A percentile compares a stretch with the other conserved stretches of the same genome.
Conservation (phyloP, 2,113 vertebrate species). For the Amia ocellicauda region DNA sequence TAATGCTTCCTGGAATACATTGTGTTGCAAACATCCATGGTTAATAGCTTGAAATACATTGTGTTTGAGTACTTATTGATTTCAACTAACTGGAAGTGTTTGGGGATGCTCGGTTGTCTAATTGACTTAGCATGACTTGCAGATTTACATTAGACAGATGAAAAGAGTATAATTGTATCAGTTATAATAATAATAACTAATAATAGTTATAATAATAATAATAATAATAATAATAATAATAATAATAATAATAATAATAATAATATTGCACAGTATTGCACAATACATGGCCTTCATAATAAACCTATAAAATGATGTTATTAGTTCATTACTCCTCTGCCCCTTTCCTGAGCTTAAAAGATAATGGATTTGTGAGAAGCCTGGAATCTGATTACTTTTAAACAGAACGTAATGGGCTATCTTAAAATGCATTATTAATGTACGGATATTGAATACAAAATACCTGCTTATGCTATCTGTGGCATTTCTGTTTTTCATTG, state of each 20-base stretch:
- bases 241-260: slow-evolving; percentile 1
- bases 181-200: no score
- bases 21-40: slow-evolving; percentile 9
- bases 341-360: slow-evolving; percentile 36
- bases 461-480: slow-evolving; percentile 37
- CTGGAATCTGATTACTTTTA: slow-evolving; percentile 58
- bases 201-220: background rate
- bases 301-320: slow-evolving; percentile 34
- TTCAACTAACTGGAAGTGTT: slow-evolving; percentile 20
- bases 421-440: slow-evolving; percentile 55
- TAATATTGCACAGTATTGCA: slow-evolving; percentile 15
- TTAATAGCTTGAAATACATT: slow-evolving; percentile 20
- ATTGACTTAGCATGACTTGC: no score
- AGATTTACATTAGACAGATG: no score
- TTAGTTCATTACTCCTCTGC: slow-evolving; percentile 31
- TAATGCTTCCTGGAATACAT: no score
- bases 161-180: no score
- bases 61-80: slow-evolving; percentile 26
- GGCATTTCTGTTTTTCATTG: slow-evolving; percentile 45
- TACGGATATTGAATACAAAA: slow-evolving; percentile 38
- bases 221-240: slow-evolving; percentile 14
- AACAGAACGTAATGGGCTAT: slow-evolving; percentile 57
- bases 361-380: slow-evolving; percentile 57
- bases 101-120: no score
- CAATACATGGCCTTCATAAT: slow-evolving; percentile 1